Evolutionary conservation across 2,888 invertebrate genomes (phyloP), one percentile per base, ranked within the genome.

Genomic region (Acleris sparsana): DNA sequence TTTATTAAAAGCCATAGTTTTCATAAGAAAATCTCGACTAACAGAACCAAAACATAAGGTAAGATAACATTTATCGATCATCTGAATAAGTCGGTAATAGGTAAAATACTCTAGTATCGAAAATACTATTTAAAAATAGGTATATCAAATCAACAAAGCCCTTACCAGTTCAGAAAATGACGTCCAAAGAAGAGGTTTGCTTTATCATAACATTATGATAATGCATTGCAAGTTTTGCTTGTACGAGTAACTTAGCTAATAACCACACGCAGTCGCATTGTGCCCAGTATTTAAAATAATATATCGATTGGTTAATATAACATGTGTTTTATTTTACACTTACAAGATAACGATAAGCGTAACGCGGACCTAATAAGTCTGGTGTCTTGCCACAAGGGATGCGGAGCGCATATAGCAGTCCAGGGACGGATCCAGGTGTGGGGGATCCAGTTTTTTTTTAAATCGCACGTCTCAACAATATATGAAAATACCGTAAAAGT

Each of bases 161-260:
- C 89, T 92, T 89, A 89, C 81, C 89, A 90, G 92, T 90, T 91
- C 75, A 74, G 79, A 73, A 83, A 82, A 76, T 78, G 78, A 85
- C 92, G 91, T 91, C 92, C 92, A 91, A 86, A 85, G 81, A 84
- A 86, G 62, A 56, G 69, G 68, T 73, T 33, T 62, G 69, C 71
- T 67, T 69, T 67, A 67, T 69, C 68, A 60, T 83, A 78, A 78
- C 83, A 85, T 82, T 73, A 75, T 75, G 76, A 74, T 78, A 76
- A 76, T 80, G 72, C 79, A 80, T 71, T 72, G 73, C 71, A 69
- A 72, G 69, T 71, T 72, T 78, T 79, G 75, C 77, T 75, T 73
- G 72, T n/a, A n/a, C n/a, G n/a, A n/a, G n/a, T 69, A 74, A 78
- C 77, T 84, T 79, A 74, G 73, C 81, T 82, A 77, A 76, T 77